Conservation (phyloP, 37 sponge, comb jelly and placozoan species). For the Axinella damicornis region DNA sequence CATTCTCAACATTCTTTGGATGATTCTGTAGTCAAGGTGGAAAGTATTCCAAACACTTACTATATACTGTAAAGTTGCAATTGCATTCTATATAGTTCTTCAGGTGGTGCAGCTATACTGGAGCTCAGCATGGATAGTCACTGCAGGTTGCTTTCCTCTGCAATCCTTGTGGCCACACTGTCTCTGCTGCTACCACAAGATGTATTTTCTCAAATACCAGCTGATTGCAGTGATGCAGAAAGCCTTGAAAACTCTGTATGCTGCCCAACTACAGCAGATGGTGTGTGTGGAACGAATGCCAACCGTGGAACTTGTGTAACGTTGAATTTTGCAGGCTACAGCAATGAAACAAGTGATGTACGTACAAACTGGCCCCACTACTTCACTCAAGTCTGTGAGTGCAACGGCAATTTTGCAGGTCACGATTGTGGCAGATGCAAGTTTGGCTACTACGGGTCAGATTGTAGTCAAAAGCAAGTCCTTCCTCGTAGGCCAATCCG, state of each 20-base stretch:
- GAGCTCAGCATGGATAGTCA: too few species aligned
- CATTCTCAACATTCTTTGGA: too few species aligned
- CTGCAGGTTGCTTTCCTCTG: too few species aligned
- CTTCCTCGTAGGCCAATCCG: slow-evolving; percentile 39
- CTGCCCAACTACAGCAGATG: slow-evolving; percentile 42
- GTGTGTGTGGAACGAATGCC: slow-evolving; percentile 31
- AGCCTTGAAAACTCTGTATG: slow-evolving; percentile 27
- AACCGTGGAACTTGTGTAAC: slow-evolving; percentile 18
- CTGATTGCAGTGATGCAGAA: slow-evolving; percentile 22
- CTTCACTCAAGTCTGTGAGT: slow-evolving; percentile 51
- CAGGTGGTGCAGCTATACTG: too few species aligned
- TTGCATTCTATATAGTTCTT: too few species aligned
- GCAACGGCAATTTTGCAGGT: slow-evolving; percentile 62
- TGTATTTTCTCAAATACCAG: slow-evolving; percentile 25
- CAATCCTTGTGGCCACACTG: too few species aligned
- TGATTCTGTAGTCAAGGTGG: too few species aligned
- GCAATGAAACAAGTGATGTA: slow-evolving; percentile 15
- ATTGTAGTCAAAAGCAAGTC: slow-evolving; percentile 27
- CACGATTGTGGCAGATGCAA: slow-evolving; percentile 65
- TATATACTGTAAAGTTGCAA: too few species aligned
- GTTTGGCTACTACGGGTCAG: slow-evolving; percentile 54
- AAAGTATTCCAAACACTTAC: too few species aligned
- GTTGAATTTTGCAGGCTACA: background rate
- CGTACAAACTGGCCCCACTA: slow-evolving; percentile 63
- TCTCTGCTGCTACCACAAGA: background rate